Conservation (phyloP, 2,888 invertebrate species). For the Lottia scabra region DNA sequence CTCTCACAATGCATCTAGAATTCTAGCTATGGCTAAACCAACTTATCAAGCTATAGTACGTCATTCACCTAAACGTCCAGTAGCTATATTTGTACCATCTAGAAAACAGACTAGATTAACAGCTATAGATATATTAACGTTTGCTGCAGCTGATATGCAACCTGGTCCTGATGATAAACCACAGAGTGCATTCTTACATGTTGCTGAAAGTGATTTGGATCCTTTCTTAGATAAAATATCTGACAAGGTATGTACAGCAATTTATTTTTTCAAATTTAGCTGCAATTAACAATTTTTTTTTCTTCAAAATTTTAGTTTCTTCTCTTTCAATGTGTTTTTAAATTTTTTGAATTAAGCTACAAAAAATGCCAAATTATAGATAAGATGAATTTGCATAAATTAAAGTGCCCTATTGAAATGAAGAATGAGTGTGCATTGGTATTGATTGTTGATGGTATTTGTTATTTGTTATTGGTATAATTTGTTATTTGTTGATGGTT, state of each 20-base stretch:
- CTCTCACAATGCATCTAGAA: slow-evolving; percentile 94
- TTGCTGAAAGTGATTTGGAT: slow-evolving; percentile 81
- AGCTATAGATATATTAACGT: slow-evolving; percentile 94
- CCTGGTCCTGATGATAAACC: slow-evolving; percentile 84
- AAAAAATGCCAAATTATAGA: no score
- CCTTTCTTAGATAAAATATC: slow-evolving; percentile 88
- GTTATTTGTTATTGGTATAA: no score
- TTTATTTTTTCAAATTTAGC: neutral
- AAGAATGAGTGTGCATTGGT: no score
- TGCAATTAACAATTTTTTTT: no score
- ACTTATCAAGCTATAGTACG: slow-evolving; percentile 92
- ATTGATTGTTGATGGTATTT: no score
- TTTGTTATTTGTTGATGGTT: neutral
- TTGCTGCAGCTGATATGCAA: slow-evolving; percentile 89
- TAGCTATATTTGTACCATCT: slow-evolving; percentile 73
- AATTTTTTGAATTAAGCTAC: no score
- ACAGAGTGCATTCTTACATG: slow-evolving; percentile 89
- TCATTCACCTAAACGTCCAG: slow-evolving; percentile 63
- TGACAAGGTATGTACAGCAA: slow-evolving; percentile 78
- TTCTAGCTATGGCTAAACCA: slow-evolving; percentile 98
- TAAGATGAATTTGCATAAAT: no score
- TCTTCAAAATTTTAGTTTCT: no score
- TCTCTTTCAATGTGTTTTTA: no score
- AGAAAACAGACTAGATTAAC: slow-evolving; percentile 92
- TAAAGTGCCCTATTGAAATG: no score